These are phyloP conservation scores for Oasisia sp. DNA, from an alignment of 2,888 invertebrate genomes.

Conservation along the genomic window DNA sequence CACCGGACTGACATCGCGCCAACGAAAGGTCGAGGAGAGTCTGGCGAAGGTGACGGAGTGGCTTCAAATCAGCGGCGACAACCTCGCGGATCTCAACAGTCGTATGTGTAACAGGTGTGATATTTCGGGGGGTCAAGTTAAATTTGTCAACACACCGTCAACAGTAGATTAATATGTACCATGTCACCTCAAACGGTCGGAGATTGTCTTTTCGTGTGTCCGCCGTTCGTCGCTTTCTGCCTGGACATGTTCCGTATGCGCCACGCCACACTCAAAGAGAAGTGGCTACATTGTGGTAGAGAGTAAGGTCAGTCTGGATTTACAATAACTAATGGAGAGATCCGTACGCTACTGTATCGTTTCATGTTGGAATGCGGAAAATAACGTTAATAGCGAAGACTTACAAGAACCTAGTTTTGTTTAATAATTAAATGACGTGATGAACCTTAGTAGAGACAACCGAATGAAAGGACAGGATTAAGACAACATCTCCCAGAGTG, in stretches of 20 bases:
- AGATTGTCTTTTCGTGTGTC: too few relatives aligned
- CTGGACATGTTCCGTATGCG: not conserved
- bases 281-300: not conserved
- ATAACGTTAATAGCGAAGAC: too few relatives aligned
- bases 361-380: too few relatives aligned
- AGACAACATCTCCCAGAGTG: not conserved
- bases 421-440: not conserved
- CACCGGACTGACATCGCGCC: not conserved
- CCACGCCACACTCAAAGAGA: not conserved
- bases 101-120: not conserved
- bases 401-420: too few relatives aligned
- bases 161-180: too few relatives aligned
- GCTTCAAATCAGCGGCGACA: not conserved
- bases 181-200: too few relatives aligned
- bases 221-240: not conserved
- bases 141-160: too few relatives aligned
- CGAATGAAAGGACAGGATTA: not conserved
- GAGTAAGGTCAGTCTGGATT: not conserved
- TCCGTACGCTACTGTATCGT: too few relatives aligned
- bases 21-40: not conserved
- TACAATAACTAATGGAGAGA: not conserved
- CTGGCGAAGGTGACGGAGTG: not conserved
- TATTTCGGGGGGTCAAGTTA: too few relatives aligned
- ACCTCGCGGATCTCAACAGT: not conserved
- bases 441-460: not conserved